Evolutionary conservation across 2,888 invertebrate species (phyloP), one percentile per base, ranked within the genome.

Genomic region (Polietes domitor): DNA sequence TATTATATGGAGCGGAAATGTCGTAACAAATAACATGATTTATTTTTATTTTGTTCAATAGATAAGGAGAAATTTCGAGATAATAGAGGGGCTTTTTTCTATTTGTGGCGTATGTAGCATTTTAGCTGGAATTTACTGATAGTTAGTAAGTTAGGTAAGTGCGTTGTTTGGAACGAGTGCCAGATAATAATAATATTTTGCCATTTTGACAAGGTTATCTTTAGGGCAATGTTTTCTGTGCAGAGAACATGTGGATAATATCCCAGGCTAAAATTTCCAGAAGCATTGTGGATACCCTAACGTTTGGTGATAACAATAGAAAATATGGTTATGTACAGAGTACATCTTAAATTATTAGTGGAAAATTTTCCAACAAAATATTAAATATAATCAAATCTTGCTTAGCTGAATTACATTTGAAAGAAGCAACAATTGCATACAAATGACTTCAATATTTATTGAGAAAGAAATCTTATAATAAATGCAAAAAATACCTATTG

Each of bases 11-110:
- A 53, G 53, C 53, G 53, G 53, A 53, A 21, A 53, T 53, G 53
- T 53, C 53, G 21, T 53, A 53, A 53, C 53, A 19, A 53, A 5
- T 53, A 53, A 21, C 53, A 53, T 53, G 53, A 21, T 53, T 21
- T 53, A 53, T 21, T 19, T 47, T 47, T n/a, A 21, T n/a, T 41
- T 41, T 41, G 4, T 50, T 53, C 53, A 53, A 53, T 53, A 21
- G 53, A 53, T 53, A 53, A 53, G 53, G 53, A 47, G 47, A 53
- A 53, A 53, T 53, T 53, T 53, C 12, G 47, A 9, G 47, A 19
- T 19, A 53, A 53, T 53, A 21, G 2, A 6, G 21, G 17, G 50
- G 50, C 3, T 21, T 21, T 53, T 21, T 21, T 6, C n/a, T 53
- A 9, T 53, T 47, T 53, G 7, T 17, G 5, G 12, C 37, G 1